Evolutionary conservation across 2,113 vertebrate species (phyloP), one percentile per base, ranked within the genome.

Genomic region (Albula glossodonta): DNA sequence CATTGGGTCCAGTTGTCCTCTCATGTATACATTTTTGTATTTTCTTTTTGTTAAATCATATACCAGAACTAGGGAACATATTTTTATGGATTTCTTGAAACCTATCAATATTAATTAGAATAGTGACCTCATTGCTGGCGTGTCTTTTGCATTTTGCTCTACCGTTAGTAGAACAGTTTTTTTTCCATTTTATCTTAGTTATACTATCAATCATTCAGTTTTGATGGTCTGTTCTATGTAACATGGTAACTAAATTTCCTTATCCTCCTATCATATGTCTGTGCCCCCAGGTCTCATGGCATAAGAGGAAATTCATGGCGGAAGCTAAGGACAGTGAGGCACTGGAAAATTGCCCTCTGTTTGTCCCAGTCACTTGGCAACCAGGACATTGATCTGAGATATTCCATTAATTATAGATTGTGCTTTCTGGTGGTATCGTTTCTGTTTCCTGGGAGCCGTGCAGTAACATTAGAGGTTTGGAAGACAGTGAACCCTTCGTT

Each of bases 361-460:
- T 90, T 88, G 84, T 79, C 82, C 87, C 13, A 9, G 86, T 89
- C 85, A 80, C 89, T 87, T 88, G 89, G 88, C 89, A 78, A 86
- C 90, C n/a, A 41, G 87, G 78, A 90, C 86, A 88, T 88, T 85
- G 88, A 91, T 87, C 87, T 51, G 50, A 81, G 79, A 48, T 12
- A 78, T 83, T 85, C 86, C 84, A 89, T 93, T 88, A 90, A 92
- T 91, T 89, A 91, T 91, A 86, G 84, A 91, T 85, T 25, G 49
- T 17, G 31, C 74, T 63, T 80, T 89, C 70, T 52, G 56, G 41
- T n/a, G 22, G 80, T 82, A 57, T 80, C 84, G 88, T 89, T 83
- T 84, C 82, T 11, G 52, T 80, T 86, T 74, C 77, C 84, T 87
- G 83, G 77, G 83, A 89, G 82, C 82, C 80, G 84, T 78, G 77